Evolutionary conservation across 2,113 vertebrate genomes (phyloP).

Genomic region (Picathartes gymnocephalus): DNA sequence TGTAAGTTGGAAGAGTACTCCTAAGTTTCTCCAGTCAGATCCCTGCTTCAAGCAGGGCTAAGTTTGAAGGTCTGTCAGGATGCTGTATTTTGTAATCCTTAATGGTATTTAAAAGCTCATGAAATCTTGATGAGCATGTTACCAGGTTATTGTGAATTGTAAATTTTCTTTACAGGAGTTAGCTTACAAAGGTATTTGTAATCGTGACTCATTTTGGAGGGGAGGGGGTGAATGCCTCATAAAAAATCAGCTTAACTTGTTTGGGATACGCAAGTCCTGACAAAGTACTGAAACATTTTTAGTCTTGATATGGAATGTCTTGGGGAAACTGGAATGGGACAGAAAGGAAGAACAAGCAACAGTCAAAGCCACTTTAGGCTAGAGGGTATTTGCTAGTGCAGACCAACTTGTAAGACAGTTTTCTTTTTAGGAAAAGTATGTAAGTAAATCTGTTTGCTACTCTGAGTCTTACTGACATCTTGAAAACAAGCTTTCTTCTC

Average conservation of each 20-base stretch:
- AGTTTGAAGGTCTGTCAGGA: background rate
- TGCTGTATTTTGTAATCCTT: background rate
- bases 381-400: background rate
- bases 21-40: background rate
- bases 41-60: background rate
- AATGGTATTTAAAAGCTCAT: constrained; percentile 3
- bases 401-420: background rate
- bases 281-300: background rate
- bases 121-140: background rate
- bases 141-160: background rate
- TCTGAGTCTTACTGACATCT: background rate
- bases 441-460: background rate
- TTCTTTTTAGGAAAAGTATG: background rate
- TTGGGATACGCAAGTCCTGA: background rate
- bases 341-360: background rate
- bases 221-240: background rate
- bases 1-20: background rate
- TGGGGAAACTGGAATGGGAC: background rate
- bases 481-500: background rate
- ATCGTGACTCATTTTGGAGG: background rate
- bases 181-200: background rate
- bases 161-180: background rate
- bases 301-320: background rate
- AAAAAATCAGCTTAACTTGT: background rate
- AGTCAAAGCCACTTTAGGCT: background rate